Conservation (phyloP, 2,113 vertebrate species). For the Arothron firmamentum region DNA sequence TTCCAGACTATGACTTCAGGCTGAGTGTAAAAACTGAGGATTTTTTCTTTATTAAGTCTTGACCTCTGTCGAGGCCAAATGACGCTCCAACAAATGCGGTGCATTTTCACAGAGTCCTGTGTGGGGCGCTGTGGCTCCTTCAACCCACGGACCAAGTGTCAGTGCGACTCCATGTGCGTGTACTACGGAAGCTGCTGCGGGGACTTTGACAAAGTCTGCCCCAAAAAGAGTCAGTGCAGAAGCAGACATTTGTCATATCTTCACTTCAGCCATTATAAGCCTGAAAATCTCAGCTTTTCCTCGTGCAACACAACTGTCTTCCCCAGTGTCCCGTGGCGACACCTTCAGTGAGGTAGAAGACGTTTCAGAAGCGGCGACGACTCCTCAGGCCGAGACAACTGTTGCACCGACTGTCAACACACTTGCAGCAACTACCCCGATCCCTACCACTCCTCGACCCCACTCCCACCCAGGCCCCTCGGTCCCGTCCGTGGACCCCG, state of each 20-base stretch:
- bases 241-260: too few relatives aligned
- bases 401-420: not conserved
- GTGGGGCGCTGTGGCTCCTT: slow-evolving; percentile 81
- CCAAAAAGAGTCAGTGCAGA: slow-evolving; percentile 75
- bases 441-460: not conserved
- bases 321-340: slow-evolving; percentile 64
- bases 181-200: slow-evolving; percentile 91
- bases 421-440: not conserved
- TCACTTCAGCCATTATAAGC: not conserved
- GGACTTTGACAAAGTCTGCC: slow-evolving; percentile 79
- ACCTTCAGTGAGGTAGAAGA: slow-evolving; percentile 48
- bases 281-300: not conserved
- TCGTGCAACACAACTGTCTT: not conserved
- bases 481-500: slow-evolving; percentile 19
- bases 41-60: not conserved
- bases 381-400: not conserved
- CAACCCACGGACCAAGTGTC: slow-evolving; percentile 75
- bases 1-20: not conserved
- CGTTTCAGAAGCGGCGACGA: not conserved
- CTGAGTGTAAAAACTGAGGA: not conserved
- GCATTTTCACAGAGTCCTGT: slow-evolving; percentile 80
- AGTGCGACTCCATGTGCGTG: slow-evolving; percentile 87
- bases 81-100: slow-evolving; percentile 5
- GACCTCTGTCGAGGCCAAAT: not conserved
- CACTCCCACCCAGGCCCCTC: not conserved